Base-by-base conservation (phyloP, 2,888 invertebrate species). In the Lasioglossum leucozonium region DNA sequence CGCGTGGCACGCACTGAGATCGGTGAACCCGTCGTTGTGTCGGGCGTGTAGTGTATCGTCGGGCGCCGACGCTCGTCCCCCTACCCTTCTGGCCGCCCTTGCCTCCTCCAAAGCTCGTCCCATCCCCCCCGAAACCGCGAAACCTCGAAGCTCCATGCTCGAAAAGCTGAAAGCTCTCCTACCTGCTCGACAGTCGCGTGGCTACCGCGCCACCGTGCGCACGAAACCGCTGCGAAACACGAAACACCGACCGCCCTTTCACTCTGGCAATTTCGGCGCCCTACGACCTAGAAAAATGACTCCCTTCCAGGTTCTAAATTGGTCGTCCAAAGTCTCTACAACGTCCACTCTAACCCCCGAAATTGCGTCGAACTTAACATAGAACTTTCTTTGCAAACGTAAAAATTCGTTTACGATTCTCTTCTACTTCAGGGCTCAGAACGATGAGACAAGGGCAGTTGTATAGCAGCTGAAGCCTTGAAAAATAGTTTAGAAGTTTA, bases 1-100 rank as follows among this genome's bases (percentile, higher is more conserved):
- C 93, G 93, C 93, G 92, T 92, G 90, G 89, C 92, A 93, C 94
- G 92, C 94, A 94, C 94, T 94, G 94, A 89, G 91, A 88, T 91
- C 87, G 88, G 83, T 79, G 88, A 89, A 90, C 89, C 81, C 89
- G 86, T 90, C 85, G 91, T 91, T 89, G 88, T 88, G 91, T 90
- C 86, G 90, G 86, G 87, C 81, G 88, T 91, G 90, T 91, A 89
- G 92, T 93, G 93, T 93, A 93, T 94, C 93, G 93, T 91, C 90
- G 92, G 90, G 93, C 93, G 92, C 93, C 94, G 94, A 94, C 94
- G 94, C 93, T 93, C 89, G 84, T 82, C 90, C 88, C 88, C 89
- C 89, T 89, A 77, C 82, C 83, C 80, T 87, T 79, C 85, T 81
- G 79, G 77, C 89, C 89, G 81, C 85, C 90, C 88, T 87, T 88